Percentiles rank a stretch among this genome's conserved stretches.
These are phyloP conservation scores for Chromoteleia sp. DNA, from an alignment of 2,888 invertebrate genomes.

Conservation along the genomic window DNA sequence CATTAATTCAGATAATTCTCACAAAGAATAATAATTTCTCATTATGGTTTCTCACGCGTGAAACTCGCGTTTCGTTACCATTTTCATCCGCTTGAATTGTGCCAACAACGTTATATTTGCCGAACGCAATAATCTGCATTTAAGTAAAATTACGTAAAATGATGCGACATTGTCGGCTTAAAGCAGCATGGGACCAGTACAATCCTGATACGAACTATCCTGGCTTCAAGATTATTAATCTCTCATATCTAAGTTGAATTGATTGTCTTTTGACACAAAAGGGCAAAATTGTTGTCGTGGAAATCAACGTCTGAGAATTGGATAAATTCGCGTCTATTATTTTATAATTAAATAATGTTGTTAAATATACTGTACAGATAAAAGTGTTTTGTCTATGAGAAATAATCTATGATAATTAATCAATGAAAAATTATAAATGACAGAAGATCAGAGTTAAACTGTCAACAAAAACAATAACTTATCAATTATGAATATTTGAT, in stretches of 20 bases:
- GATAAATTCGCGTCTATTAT: not conserved
- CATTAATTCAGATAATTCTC: not conserved
- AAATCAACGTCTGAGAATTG: not conserved
- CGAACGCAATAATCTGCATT: slow-evolving; percentile 12
- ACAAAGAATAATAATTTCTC: not conserved
- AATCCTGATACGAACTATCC: not conserved
- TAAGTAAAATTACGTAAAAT: slow-evolving; percentile 14
- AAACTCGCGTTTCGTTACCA: slow-evolving; percentile 6
- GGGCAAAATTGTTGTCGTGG: not conserved
- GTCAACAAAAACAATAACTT: no score
- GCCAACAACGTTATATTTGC: slow-evolving; percentile 29
- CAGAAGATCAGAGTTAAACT: no score
- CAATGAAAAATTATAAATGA: no score
- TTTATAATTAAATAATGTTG: no score
- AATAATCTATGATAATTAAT: no score
- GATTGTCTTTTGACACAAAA: slow-evolving; percentile 9
- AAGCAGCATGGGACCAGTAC: slow-evolving; percentile 38
- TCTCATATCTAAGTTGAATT: slow-evolving; percentile 1
- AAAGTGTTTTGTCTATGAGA: no score
- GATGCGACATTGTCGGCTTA: slow-evolving; percentile 25
- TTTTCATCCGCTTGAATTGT: slow-evolving; percentile 44
- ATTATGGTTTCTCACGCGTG: no score
- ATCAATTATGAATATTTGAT: no score
- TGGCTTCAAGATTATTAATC: slow-evolving; percentile 18
- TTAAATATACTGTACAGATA: no score